phyloP scores from a whole-genome alignment of 35 echinoderm and acorn worm species.

The Apostichopus parvimensis region DNA sequence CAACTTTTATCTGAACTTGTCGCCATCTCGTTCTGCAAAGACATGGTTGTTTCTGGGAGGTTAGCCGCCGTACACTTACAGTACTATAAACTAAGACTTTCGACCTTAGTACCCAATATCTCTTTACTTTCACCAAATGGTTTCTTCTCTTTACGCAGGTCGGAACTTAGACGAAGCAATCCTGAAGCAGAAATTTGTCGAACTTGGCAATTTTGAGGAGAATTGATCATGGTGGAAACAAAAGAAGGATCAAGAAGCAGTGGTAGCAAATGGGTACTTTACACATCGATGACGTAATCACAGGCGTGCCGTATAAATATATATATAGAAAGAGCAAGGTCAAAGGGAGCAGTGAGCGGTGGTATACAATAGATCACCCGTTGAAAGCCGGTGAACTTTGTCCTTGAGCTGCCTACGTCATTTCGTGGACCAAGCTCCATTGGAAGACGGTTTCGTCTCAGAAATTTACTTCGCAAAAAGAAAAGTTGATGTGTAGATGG shows the following conservation, averaged over 20 bases:
- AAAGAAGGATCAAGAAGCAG: background rate
- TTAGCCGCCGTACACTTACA: background rate
- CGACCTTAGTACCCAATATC: background rate
- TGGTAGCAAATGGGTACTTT: background rate
- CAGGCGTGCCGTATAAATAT: background rate
- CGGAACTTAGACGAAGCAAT: constrained; percentile 52
- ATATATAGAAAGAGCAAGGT: too few species aligned
- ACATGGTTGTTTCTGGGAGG: background rate
- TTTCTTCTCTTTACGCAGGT: constrained; percentile 23
- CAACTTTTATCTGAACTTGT: constrained; percentile 1
- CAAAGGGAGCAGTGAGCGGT: too few species aligned
- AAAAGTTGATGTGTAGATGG: too few species aligned
- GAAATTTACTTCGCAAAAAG: too few species aligned
- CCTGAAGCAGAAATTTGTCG: constrained; percentile 26
- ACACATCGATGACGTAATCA: background rate
- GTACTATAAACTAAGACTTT: background rate
- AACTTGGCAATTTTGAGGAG: background rate
- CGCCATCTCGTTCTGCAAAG: background rate
- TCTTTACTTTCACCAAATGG: background rate
- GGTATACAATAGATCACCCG: too few species aligned
- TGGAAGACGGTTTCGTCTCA: too few species aligned
- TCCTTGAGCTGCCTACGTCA: too few species aligned
- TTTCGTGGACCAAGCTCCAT: too few species aligned
- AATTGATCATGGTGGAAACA: background rate
- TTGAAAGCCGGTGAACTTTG: too few species aligned